Evolutionary conservation across 2,888 invertebrate genomes (phyloP).

Genomic region (Fragum fragum): DNA sequence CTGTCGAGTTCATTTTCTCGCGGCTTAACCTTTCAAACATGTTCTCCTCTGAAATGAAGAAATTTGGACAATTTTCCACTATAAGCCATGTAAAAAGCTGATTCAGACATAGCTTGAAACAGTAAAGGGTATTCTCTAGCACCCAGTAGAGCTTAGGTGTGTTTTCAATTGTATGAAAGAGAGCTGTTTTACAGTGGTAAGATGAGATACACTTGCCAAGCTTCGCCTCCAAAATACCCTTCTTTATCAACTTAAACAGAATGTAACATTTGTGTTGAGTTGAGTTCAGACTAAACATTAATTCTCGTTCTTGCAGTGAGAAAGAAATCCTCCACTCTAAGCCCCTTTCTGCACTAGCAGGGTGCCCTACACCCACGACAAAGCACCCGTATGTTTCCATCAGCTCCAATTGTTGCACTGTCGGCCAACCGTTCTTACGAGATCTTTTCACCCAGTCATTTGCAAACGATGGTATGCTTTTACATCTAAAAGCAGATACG

Average conservation of each 20-base stretch:
- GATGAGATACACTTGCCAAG: not conserved
- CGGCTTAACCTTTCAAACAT: not conserved
- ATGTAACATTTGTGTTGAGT: too few species aligned
- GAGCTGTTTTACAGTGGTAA: constrained; percentile 9
- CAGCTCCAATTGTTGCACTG: not conserved
- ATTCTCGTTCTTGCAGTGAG: not conserved
- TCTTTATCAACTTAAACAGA: not conserved
- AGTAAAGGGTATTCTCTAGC: not conserved
- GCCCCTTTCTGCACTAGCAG: not conserved
- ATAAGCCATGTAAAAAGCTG: not conserved
- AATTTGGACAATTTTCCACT: constrained; percentile 8
- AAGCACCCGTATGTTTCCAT: constrained; percentile 6
- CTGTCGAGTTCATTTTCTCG: not conserved
- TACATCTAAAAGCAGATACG: not conserved
- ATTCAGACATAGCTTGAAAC: not conserved
- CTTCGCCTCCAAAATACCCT: not conserved
- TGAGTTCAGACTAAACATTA: too few species aligned
- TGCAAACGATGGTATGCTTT: not conserved
- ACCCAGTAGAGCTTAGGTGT: not conserved
- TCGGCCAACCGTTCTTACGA: not conserved
- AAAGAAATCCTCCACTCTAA: constrained; percentile 17
- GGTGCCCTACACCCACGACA: constrained; percentile 10
- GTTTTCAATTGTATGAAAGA: constrained; percentile 3
- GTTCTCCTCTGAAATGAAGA: constrained; percentile 5
- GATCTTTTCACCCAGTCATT: not conserved